Evolutionary conservation across 2,888 invertebrate genomes (phyloP), one percentile per base, ranked within the genome.

Genomic region (Anodontia alba): DNA sequence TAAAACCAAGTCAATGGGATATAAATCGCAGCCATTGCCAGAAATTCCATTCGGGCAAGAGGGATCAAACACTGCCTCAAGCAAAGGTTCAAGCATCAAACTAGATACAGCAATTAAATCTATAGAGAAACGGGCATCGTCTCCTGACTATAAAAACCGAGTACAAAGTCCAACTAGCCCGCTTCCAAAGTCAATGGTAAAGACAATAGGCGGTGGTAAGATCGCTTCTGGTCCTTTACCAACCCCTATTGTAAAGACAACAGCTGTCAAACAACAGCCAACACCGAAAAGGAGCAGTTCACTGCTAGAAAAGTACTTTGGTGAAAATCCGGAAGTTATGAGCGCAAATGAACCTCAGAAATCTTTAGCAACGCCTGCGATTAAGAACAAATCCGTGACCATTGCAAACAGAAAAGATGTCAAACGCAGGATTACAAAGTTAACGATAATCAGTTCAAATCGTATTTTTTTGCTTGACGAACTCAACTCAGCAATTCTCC

Each of bases 401-500:
- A 36, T 42, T 7, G n/a, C 42, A 20, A 12, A n/a, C n/a, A 36
- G 3, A 20, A 31, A 1, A 67, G 67, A 67, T 36, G 23, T 36
- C 5, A 67, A 67, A 20, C 67, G 67, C n/a, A 3, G 38, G 36
- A 67, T 67, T 15, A 23, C 42, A 42, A 67, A 67, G 36, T n/a
- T 67, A 20, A 36, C 36, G 1, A n/a, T 71, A 3, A 51, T 71
- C 51, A 46, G 49, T 29, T 36, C 71, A 20, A 71, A 51, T 31
- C 29, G 71, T 1, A 20, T 51, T 17, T 33, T 49, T 10, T 33
- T 71, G 36, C 51, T 71, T 1, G 71, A 71, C 33, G 71, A 51
- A 20, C 51, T 31, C n/a, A 71, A 71, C 36, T 71, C 51, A 49
- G 20, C 49, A 23, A n/a, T 71, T 10, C 31, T 71, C 12, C 36